phyloP scores from a whole-genome alignment of 2,797 vertebrate species.

The Mormyrus hasselquistii region DNA sequence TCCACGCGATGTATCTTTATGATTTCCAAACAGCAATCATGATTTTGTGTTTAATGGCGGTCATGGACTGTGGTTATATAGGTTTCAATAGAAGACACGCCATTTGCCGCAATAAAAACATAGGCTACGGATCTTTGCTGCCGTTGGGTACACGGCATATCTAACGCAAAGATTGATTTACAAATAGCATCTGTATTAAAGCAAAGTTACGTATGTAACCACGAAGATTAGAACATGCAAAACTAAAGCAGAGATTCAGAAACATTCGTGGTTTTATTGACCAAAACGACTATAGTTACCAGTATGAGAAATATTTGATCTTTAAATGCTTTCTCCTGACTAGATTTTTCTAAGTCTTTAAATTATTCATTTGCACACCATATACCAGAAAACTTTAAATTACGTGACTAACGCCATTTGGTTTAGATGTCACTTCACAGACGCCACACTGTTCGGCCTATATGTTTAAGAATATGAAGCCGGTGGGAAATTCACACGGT shows the following conservation, averaged over 20 bases:
- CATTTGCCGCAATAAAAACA: background rate
- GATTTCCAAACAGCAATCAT: background rate
- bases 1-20: background rate
- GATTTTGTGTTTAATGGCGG: background rate
- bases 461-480: slow-evolving; percentile 2
- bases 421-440: background rate
- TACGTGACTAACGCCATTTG: background rate
- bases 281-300: background rate
- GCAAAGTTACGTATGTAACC: background rate
- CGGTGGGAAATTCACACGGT: background rate
- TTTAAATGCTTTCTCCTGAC: background rate
- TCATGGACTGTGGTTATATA: background rate
- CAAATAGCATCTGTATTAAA: background rate
- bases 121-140: background rate
- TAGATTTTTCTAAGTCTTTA: background rate
- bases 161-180: background rate
- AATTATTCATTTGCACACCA: background rate
- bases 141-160: background rate
- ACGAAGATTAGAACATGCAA: background rate
- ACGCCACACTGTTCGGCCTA: background rate
- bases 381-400: background rate
- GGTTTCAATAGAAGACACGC: background rate
- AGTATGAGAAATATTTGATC: background rate
- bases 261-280: background rate
- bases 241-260: background rate